These are phyloP conservation scores for Aricia artaxerxes DNA, from an alignment of 2,888 invertebrate genomes.

Conservation along the genomic window DNA sequence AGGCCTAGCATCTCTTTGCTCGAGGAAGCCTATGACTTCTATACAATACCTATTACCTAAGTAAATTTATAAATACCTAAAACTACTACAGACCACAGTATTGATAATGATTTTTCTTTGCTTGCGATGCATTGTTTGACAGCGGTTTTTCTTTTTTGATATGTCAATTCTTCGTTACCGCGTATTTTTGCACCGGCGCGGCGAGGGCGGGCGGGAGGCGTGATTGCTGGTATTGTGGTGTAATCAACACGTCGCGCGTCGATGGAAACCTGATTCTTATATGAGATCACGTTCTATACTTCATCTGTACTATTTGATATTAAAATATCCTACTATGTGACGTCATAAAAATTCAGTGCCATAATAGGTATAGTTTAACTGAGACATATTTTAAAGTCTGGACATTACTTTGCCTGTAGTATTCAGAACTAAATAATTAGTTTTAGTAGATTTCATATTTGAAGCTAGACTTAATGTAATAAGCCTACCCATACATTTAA, in stretches of 20 bases:
- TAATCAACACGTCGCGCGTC: slow-evolving; percentile 54
- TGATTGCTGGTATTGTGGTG: slow-evolving; percentile 62
- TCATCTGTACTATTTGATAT: slow-evolving; percentile 38
- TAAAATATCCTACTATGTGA: slow-evolving; percentile 1
- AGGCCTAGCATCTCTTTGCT: too few relatives aligned
- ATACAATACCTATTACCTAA: too few relatives aligned
- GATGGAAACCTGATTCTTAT: slow-evolving; percentile 55
- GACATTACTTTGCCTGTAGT: too few relatives aligned
- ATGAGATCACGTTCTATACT: slow-evolving; percentile 38
- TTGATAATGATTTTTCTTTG: background rate
- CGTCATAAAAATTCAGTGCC: background rate
- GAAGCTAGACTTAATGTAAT: background rate
- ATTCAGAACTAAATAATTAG: too few relatives aligned
- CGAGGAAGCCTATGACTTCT: too few relatives aligned
- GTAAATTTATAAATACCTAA: background rate
- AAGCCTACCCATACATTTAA: too few relatives aligned
- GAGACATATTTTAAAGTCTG: too few relatives aligned
- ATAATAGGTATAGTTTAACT: background rate
- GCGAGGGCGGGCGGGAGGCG: slow-evolving; percentile 33
- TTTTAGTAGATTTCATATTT: background rate
- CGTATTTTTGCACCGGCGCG: background rate
- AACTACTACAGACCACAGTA: background rate
- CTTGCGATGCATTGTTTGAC: background rate
- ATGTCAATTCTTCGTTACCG: background rate
- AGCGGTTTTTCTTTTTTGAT: background rate